phyloP scores from a whole-genome alignment of 2,113 vertebrate species.

The Romanogobio albipinnatus region DNA sequence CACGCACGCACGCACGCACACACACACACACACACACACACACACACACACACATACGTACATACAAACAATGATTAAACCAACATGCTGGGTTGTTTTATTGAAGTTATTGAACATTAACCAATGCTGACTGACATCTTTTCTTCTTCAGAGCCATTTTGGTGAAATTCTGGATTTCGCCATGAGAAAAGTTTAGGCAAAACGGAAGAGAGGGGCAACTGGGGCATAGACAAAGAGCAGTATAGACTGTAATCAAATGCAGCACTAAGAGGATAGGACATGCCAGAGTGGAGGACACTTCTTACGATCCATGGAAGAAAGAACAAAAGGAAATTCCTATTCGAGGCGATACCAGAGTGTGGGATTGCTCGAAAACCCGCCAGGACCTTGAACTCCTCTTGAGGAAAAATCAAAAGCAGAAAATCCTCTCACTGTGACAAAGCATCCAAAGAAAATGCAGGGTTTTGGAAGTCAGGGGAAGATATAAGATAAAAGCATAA shows the following conservation, averaged over 20 bases:
- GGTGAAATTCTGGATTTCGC: background rate
- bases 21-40: too few relatives aligned
- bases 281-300: slow-evolving; percentile 71
- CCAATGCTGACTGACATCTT: too few relatives aligned
- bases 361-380: slow-evolving; percentile 52
- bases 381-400: slow-evolving; percentile 30
- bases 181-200: background rate
- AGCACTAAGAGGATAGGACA: slow-evolving; percentile 76
- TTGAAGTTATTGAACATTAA: too few relatives aligned
- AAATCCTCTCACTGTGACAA: slow-evolving; percentile 29
- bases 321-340: slow-evolving; percentile 58
- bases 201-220: background rate
- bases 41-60: too few relatives aligned
- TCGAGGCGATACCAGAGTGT: slow-evolving; percentile 44
- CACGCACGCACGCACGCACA: too few relatives aligned
- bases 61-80: too few relatives aligned
- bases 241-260: slow-evolving; percentile 45
- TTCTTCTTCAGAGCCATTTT: background rate
- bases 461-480: slow-evolving; percentile 5
- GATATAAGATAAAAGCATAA: slow-evolving; percentile 18
- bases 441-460: slow-evolving; percentile 11
- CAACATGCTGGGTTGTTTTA: too few relatives aligned
- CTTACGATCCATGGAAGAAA: slow-evolving; percentile 66
- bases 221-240: slow-evolving; percentile 57
- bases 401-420: slow-evolving; percentile 35